Percentiles rank a stretch among this genome's conserved stretches.
These are phyloP conservation scores for Phania funesta DNA, from an alignment of 2,888 invertebrate species.

Conservation along the genomic window DNA sequence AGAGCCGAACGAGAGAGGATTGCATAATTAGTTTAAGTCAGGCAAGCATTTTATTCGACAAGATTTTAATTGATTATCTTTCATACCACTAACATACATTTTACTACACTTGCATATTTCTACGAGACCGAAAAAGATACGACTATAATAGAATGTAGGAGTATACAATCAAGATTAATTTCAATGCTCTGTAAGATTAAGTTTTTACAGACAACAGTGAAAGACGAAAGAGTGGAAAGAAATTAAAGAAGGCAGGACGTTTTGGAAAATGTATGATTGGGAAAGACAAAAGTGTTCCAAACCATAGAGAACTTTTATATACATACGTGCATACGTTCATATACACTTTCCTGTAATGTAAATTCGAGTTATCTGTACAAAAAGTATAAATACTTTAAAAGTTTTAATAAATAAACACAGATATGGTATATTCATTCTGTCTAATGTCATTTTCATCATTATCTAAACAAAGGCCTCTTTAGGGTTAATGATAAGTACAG, in stretches of 20 bases:
- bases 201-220: not conserved
- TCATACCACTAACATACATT: not conserved
- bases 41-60: conserved; percentile 71
- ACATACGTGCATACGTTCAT: too few relatives aligned
- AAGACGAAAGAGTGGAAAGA: not conserved
- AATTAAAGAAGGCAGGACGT: not conserved
- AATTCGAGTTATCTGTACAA: too few relatives aligned
- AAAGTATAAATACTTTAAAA: too few relatives aligned
- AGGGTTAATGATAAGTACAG: too few relatives aligned
- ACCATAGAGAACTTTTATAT: too few relatives aligned
- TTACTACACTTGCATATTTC: not conserved
- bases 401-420: too few relatives aligned
- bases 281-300: not conserved
- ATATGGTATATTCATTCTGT: too few relatives aligned
- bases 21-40: conserved; percentile 74
- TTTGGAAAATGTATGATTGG: conserved; percentile 8
- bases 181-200: conserved; percentile 5
- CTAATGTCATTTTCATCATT: too few relatives aligned
- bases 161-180: conserved; percentile 30
- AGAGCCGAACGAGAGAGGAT: conserved; percentile 8
- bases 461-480: too few relatives aligned
- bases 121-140: not conserved
- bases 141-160: not conserved
- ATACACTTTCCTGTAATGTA: too few relatives aligned
- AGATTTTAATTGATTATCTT: conserved; percentile 61